Evolutionary conservation across 30 jellyfish, hydroid and myxozoan species (phyloP), one percentile per base, ranked within the genome.

Genomic region (Chrysaora quinquecirrha): DNA sequence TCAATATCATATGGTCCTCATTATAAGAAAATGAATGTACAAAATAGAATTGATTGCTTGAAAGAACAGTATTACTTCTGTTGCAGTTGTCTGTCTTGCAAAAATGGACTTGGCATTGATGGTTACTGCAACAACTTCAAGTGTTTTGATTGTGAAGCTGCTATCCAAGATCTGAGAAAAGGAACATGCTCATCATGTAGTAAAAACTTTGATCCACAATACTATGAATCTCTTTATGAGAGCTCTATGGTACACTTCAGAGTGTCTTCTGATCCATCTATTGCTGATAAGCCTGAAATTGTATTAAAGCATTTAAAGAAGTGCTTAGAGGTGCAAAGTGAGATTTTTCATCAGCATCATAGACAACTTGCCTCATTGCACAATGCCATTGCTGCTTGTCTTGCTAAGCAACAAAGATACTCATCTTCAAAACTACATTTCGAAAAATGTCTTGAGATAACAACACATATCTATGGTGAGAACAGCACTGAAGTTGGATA

Each of bases 1-100:
- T 80, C 69, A 71, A 83, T 87, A 33, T 93, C 96, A 23, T 93
- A 93, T 82, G 98, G 98, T 16, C 98, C 98, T 14, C 89, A 87
- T 71, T 86, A 34, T 64, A 76, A 77, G 19, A 96, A 88, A 24
- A 76, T 80, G 90, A 60, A 34, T 2, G 73, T 67, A 71, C 81
- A 85, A 22, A 90, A 86, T 4, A 82, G 98, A 34, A 89, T 69
- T 38, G n/a, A 35, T 0, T 22, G 73, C 21, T 71, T 93, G 32
- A 50, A 68, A 67, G 54, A 66, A 24, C 96, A 93, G 62, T 86
- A 93, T 58, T 73, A 20, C 54, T 93, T 93, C 63, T 19, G 63
- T 20, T 93, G 98, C 65, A 22, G 27, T 14, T 93, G 98, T 79
- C 76, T 20, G 18, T 83, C 46, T 60, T 93, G 98, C 46, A 23